Base-by-base conservation (phyloP, 2,113 vertebrate genomes). In the Regulus satrapa region DNA sequence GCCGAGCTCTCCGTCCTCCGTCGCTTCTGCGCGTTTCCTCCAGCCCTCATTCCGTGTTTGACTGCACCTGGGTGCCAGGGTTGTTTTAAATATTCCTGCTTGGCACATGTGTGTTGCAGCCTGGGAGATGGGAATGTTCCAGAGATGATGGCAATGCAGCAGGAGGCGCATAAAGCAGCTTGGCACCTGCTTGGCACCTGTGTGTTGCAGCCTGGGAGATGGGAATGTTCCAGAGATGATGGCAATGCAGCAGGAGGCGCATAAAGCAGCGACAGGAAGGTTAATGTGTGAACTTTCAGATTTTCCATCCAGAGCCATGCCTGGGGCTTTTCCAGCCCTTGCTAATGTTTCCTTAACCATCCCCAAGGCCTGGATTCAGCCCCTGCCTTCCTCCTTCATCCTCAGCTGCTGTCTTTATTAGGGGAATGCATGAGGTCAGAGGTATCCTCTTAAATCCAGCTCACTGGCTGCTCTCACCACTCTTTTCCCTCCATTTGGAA, bases 391-490 rank as follows among this genome's bases (percentile, higher is more conserved):
- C 25, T 77, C 36, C 63, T 51, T 31, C n/a, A 28, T n/a, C 54
- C 77, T 61, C 49, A 51, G 76, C 59, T 73, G 80, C 61, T 64
- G 63, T 46, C 41, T 73, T 80, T 10, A 46, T 87, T 41, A 15
- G 41, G 54, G 26, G 28, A 83, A 48, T 76, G 40, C 9, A 8
- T 1, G 13, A 56, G 41, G n/a, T 32, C 76, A 64, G 58, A 72
- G n/a, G 28, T 28, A 10, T 34, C 23, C 76, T 64, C 76, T 64
- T 21, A 55, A 91, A 87, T 84, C 43, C 45, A 52, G 26, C 2
- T 0, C 0, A 0, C 21, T 3, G 4, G 16, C 48, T 75, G 43
- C 55, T 63, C 43, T 45, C 40, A 8, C 29, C 0, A 0, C 10
- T 34, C 16, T 62, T 29, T 7, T 2, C 18, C 4, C 8, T 9